phyloP scores from a whole-genome alignment of 2,113 vertebrate species.

The Ceratotherium simum region DNA sequence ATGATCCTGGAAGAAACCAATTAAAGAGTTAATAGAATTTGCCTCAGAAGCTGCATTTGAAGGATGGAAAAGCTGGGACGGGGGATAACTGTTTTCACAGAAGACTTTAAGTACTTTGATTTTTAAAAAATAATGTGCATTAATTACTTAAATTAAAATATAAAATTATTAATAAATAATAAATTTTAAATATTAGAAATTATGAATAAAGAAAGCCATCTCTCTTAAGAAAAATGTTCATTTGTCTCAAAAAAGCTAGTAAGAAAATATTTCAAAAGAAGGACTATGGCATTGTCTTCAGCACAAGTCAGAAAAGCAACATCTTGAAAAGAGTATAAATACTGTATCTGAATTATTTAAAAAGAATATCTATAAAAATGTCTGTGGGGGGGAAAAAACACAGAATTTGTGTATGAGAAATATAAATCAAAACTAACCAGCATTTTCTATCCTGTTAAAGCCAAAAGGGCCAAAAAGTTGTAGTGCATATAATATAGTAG shows the following conservation, averaged over 20 bases:
- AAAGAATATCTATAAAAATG: constrained; percentile 71
- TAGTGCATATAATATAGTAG: constrained; percentile 70
- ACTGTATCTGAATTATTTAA: constrained; percentile 82
- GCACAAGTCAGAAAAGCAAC: constrained; percentile 64
- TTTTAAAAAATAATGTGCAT: neutral
- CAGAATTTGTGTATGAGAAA: constrained; percentile 58
- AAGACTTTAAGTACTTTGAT: neutral
- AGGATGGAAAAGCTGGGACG: neutral
- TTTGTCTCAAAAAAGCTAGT: constrained; percentile 61
- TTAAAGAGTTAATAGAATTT: neutral
- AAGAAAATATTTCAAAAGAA: constrained; percentile 67
- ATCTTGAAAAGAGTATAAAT: constrained; percentile 66
- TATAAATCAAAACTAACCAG: constrained; percentile 81
- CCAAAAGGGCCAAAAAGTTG: constrained; percentile 69
- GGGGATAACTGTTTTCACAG: neutral
- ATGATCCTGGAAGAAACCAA: neutral
- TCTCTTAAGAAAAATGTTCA: neutral
- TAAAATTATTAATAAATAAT: neutral
- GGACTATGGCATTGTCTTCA: constrained; percentile 54
- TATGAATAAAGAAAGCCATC: neutral
- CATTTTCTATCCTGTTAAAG: constrained; percentile 53
- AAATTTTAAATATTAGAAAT: neutral
- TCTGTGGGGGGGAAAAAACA: constrained; percentile 62
- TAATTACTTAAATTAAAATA: neutral
- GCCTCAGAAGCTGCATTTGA: neutral